These are phyloP conservation scores for Dermochelys coriacea DNA, from an alignment of 2,797 vertebrate genomes.

Conservation along the genomic window DNA sequence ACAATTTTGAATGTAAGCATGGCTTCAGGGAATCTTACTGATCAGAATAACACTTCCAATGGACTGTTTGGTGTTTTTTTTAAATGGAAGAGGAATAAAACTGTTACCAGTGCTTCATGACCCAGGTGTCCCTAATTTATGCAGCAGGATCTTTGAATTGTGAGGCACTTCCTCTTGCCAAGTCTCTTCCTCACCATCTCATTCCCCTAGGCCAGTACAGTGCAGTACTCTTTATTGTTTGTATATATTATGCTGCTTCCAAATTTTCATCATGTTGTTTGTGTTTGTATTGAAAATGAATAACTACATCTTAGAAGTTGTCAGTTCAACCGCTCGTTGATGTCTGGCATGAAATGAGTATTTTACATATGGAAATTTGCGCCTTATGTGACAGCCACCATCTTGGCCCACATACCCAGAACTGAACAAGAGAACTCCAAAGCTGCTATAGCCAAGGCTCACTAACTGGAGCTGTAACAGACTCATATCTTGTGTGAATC, in stretches of 20 bases:
- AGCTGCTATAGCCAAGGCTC: neutral
- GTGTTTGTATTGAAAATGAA: neutral
- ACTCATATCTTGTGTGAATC: fast-evolving
- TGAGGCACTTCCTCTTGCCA: neutral
- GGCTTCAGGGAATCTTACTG: neutral
- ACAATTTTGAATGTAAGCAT: neutral
- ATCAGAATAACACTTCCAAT: neutral
- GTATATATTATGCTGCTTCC: neutral
- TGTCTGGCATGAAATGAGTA: neutral
- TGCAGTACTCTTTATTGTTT: neutral
- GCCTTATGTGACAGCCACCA: neutral
- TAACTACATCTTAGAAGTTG: neutral
- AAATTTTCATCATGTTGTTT: neutral
- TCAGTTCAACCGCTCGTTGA: neutral
- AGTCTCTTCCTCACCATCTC: neutral
- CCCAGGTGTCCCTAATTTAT: neutral
- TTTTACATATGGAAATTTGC: neutral
- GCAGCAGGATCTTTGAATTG: neutral
- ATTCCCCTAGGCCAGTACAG: neutral
- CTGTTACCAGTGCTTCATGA: neutral
- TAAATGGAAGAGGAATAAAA: neutral
- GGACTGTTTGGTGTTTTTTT: neutral
- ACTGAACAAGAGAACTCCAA: neutral
- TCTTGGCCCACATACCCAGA: neutral
- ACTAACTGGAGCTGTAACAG: neutral